These are phyloP conservation scores for Epinephelus cyanopodus DNA, from an alignment of 2,113 vertebrate species.

Conservation along the genomic window DNA sequence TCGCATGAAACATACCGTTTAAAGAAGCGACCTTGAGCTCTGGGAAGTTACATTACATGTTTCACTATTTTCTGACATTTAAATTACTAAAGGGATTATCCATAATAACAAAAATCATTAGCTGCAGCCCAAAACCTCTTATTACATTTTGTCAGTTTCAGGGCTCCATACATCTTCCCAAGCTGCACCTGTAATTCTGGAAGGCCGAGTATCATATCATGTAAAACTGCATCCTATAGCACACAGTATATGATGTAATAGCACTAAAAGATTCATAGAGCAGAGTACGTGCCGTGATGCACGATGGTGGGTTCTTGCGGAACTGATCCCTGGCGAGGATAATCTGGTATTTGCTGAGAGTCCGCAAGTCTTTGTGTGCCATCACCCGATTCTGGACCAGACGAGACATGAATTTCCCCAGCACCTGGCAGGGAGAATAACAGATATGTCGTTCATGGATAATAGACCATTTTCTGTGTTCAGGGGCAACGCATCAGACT, in stretches of 20 bases:
- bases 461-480: constrained; percentile 42
- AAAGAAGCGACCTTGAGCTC: too few species aligned
- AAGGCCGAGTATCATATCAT: neutral
- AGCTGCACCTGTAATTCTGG: neutral
- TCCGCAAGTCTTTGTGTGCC: constrained; percentile 86
- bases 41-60: too few species aligned
- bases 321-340: constrained; percentile 95
- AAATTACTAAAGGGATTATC: too few species aligned
- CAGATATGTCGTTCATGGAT: constrained; percentile 21
- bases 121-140: too few species aligned
- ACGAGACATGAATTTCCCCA: constrained; percentile 89
- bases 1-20: too few species aligned
- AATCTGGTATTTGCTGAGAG: constrained; percentile 94
- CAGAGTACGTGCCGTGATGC: constrained; percentile 81
- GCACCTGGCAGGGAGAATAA: constrained; percentile 81
- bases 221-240: neutral
- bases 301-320: constrained; percentile 90
- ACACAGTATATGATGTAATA: neutral
- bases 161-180: too few species aligned
- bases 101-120: too few species aligned
- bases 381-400: constrained; percentile 88
- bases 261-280: neutral
- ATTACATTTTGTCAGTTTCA: too few species aligned
- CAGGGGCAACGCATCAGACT: neutral
- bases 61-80: too few species aligned